Percentiles rank a stretch among this genome's conserved stretches.
These are phyloP conservation scores for Uromys caudimaculatus DNA, from an alignment of 2,797 vertebrate genomes.

Conservation along the genomic window DNA sequence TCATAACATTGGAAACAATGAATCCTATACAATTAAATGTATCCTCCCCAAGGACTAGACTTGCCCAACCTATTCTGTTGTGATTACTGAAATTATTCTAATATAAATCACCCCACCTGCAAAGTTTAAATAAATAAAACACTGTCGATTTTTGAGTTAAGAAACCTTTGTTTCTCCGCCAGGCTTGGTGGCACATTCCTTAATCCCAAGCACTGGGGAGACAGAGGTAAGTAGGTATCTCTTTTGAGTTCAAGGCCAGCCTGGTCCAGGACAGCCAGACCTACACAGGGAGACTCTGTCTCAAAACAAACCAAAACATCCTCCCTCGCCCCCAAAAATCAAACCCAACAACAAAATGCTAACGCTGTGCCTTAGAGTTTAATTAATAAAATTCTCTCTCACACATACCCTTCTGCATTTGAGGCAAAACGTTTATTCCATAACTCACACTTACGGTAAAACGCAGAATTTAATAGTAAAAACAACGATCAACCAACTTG, in stretches of 20 bases:
- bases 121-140: constrained; percentile 28
- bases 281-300: background rate
- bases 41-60: background rate
- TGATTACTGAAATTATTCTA: constrained; percentile 29
- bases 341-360: background rate
- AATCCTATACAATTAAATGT: constrained; percentile 19
- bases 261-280: background rate
- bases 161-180: background rate
- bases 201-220: background rate
- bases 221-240: background rate
- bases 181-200: background rate
- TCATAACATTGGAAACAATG: constrained; percentile 32
- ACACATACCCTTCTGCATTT: background rate
- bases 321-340: background rate
- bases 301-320: background rate
- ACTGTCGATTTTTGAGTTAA: background rate
- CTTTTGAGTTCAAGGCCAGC: background rate
- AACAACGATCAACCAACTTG: constrained; percentile 28
- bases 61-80: background rate
- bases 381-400: background rate
- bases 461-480: constrained; percentile 7
- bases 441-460: constrained; percentile 28
- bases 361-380: background rate
- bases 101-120: background rate
- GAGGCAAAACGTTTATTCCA: constrained; percentile 50